phyloP scores from a whole-genome alignment of 2,113 vertebrate species.

The Cyphomyrus plagiostoma region DNA sequence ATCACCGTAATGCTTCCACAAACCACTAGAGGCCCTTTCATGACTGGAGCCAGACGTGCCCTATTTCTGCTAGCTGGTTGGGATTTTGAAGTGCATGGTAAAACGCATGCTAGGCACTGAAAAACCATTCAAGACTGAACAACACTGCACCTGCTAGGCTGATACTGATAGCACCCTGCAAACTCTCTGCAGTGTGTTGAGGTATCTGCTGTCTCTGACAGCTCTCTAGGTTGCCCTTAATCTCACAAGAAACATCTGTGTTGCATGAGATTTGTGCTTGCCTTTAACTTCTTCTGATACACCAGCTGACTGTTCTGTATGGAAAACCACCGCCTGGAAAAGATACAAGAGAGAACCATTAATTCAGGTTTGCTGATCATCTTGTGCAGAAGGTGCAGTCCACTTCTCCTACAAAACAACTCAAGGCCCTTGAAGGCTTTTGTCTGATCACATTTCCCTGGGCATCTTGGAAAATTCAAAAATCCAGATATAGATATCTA shows the following conservation, averaged over 20 bases:
- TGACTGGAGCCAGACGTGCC: background rate
- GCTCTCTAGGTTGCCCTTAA: constrained; percentile 34
- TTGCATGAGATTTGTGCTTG: constrained; percentile 40
- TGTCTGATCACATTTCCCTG: constrained; percentile 9
- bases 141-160: background rate
- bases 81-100: background rate
- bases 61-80: background rate
- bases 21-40: background rate
- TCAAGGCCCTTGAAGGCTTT: background rate
- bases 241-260: constrained; percentile 6
- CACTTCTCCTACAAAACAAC: background rate
- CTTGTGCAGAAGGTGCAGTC: background rate
- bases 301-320: constrained; percentile 98
- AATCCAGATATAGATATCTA: background rate
- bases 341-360: constrained; percentile 25
- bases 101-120: background rate
- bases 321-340: constrained; percentile 89
- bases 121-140: background rate
- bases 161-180: background rate
- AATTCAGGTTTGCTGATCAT: constrained; percentile 28
- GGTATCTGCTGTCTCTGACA: background rate
- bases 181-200: background rate
- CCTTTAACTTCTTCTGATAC: constrained; percentile 98
- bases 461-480: background rate
- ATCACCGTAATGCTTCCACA: background rate